Evolutionary conservation across 2,888 invertebrate genomes (phyloP), one percentile per base, ranked within the genome.

Genomic region (Caenorhabditis uteleia): DNA sequence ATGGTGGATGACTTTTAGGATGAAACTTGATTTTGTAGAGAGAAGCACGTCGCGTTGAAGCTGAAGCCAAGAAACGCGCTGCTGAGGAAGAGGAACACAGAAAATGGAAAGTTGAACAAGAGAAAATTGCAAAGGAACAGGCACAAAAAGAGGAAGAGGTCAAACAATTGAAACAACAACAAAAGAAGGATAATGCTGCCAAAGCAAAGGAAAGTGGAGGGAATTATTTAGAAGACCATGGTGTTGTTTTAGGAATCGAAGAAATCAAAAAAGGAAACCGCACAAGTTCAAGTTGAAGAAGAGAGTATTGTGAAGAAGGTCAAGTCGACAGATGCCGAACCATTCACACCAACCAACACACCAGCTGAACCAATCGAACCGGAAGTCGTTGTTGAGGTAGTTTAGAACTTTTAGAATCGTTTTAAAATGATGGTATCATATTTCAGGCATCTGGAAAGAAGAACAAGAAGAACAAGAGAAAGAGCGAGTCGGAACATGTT

Each of bases 81-180:
- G 66, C 51, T n/a, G 53, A 61, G 33, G 61, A 67, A 48, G 60
- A 54, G 16, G 60, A 60, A 31, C 50, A 67, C 42, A 46, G 53
- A 33, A 53, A 38, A 61, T 61, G 61, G 67, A 64, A 64, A 42
- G 67, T 54, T 5, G 67, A 64, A 58, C 57, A 65, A 26, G 61
- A 57, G 21, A 47, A 27, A 25, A 50, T 49, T 18, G 61, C 48
- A 8, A 44, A 60, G 47, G 67, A 67, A 27, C 50, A 59, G 25
- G 53, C 53, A 21, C 39, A 62, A 58, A 59, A 62, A 31, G 66
- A 55, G 29, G 58, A 57, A 23, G 70, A 62, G 29, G 39, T 56
- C 47, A 56, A 54, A 57, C 55, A 59, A 31, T 53, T 62, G 39
- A 56, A 56, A 27, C 62, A 53, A 23, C 54, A 62, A 14, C 50